These are phyloP conservation scores for Cryptophagus acutangulus DNA, from an alignment of 2,888 invertebrate species.

Conservation along the genomic window DNA sequence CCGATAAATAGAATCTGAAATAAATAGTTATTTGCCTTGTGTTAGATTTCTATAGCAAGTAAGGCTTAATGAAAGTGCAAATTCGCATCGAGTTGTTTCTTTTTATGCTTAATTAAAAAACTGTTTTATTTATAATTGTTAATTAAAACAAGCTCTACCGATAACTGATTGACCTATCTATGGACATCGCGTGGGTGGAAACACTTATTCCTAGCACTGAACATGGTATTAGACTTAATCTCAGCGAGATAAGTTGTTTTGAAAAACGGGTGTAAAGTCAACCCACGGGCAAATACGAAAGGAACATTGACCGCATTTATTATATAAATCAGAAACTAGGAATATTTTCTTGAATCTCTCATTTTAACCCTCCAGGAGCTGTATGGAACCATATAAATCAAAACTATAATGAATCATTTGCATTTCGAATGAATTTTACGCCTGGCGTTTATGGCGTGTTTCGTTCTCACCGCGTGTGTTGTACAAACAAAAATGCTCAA, in stretches of 20 bases:
- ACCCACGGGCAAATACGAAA: slow-evolving; percentile 12
- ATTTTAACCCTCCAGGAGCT: too few relatives aligned
- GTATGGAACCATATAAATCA: too few relatives aligned
- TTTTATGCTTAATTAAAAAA: neutral
- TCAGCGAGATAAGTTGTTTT: slow-evolving; percentile 18
- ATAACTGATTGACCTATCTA: slow-evolving; percentile 28
- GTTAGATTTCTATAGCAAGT: neutral
- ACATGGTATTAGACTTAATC: slow-evolving; percentile 24
- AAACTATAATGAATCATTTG: too few relatives aligned
- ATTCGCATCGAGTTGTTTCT: neutral
- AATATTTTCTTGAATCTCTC: slow-evolving; percentile 6
- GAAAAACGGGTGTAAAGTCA: slow-evolving; percentile 14
- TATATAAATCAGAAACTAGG: slow-evolving; percentile 18
- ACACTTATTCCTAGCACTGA: slow-evolving; percentile 24
- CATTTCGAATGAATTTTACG: too few relatives aligned
- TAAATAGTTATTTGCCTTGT: too few relatives aligned
- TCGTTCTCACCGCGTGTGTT: too few relatives aligned
- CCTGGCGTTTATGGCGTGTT: too few relatives aligned
- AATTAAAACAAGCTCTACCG: slow-evolving; percentile 26
- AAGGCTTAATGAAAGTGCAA: neutral
- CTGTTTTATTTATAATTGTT: slow-evolving; percentile 20
- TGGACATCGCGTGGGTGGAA: slow-evolving; percentile 24
- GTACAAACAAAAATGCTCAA: too few relatives aligned
- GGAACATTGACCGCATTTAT: slow-evolving; percentile 16
- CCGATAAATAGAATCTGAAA: too few relatives aligned